These are phyloP conservation scores for Danio albolineatus DNA, from an alignment of 2,797 vertebrate genomes.

Conservation along the genomic window DNA sequence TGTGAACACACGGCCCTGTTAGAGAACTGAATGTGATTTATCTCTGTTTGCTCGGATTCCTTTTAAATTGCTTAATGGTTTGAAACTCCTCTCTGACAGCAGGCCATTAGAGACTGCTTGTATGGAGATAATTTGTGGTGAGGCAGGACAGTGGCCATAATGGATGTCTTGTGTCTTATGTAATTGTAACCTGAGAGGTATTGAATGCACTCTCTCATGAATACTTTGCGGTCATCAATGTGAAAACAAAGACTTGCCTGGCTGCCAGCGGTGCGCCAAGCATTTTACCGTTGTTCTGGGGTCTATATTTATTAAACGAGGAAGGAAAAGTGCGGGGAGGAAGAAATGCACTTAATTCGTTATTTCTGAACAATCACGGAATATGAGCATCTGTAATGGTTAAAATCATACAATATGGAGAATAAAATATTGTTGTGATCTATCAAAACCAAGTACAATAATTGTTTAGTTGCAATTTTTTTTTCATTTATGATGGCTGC, in stretches of 20 bases:
- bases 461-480: too few relatives aligned
- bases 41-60: conserved; percentile 72
- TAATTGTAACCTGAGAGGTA: conserved; percentile 65
- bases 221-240: conserved; percentile 60
- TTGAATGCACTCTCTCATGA: conserved; percentile 67
- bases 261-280: conserved; percentile 47
- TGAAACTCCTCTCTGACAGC: conserved; percentile 74
- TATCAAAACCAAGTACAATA: too few relatives aligned
- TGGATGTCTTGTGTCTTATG: conserved; percentile 72
- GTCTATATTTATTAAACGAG: conserved; percentile 39
- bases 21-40: conserved; percentile 71
- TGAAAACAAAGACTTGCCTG: conserved; percentile 57
- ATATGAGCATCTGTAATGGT: neutral
- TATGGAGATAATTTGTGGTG: conserved; percentile 71
- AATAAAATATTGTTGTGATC: too few relatives aligned
- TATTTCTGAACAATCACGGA: conserved; percentile 19
- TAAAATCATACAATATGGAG: too few relatives aligned
- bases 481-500: too few relatives aligned
- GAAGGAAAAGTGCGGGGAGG: neutral
- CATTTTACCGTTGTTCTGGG: conserved; percentile 49
- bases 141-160: conserved; percentile 68
- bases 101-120: conserved; percentile 72
- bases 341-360: conserved; percentile 26
- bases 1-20: conserved; percentile 64
- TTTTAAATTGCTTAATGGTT: conserved; percentile 78